Evolutionary conservation across 2,888 invertebrate species (phyloP), one percentile per base, ranked within the genome.

Genomic region (Dysmachus trigonus): DNA sequence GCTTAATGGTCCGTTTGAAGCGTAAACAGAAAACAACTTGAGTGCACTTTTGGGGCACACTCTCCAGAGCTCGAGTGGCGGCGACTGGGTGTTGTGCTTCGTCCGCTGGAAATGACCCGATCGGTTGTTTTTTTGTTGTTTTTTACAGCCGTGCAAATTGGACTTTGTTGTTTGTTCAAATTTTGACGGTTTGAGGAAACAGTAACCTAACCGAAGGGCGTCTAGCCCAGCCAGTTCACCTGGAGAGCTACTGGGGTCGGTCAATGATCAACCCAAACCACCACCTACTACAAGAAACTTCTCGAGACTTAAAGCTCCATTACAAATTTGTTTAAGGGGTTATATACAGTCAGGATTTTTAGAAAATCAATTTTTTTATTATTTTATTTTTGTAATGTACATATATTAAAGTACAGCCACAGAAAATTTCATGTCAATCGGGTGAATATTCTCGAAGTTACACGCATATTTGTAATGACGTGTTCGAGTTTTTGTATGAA

Each of bases 1-100:
- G 62, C 62, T 62, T 62, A 27, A 62, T 27, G 62, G 62, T 47
- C 62, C 8, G 27, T 62, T 62, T 62, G 33, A 73, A 73, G 33
- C 33, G 31, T 33, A 73, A 73, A 73, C 73, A 73, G 73, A 73
- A 73, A 73, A 73, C 73, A 73, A 73, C 73, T 73, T 33, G 33
- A 73, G 73, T 73, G 73, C 73, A 73, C 73, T 33, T 33, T 73
- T 30, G 71, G 73, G 72, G 27, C 72, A 73, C 31, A 73, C 73
- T 33, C 73, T 31, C 31, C 15, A 13, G 33, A 27, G 27, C 62
- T 62, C 62, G 62, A 62, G 62, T 62, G 62, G 47, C 47, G 47
- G n/a, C 47, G 53, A 62, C 62, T 47, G 47, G 47, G 47, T 62
- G 62, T 22, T 62, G 38, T 51, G 27, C 62, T 27, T 62, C 27